Conservation (phyloP, 1,140 invertebrate genomes). For the Bilobella aurantiaca region DNA sequence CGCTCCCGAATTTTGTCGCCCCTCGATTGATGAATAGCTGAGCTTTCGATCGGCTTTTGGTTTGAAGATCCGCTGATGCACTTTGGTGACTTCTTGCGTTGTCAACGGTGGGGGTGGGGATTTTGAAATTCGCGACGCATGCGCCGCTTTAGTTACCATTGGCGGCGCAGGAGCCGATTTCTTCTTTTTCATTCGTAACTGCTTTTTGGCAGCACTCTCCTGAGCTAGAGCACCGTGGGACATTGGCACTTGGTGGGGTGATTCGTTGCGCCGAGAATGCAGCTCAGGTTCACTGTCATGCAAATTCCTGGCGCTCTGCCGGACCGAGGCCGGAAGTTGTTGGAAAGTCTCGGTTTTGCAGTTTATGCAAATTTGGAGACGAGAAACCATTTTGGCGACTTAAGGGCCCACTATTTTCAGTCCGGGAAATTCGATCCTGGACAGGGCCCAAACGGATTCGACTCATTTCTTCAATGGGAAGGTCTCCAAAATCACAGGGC, state of each 20-base stretch:
- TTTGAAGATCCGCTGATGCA: constrained; percentile 49
- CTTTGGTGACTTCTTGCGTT: background rate
- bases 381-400: background rate
- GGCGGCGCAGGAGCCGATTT: constrained; percentile 51
- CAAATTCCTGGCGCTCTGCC: constrained; percentile 1
- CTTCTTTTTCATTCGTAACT: constrained; percentile 50
- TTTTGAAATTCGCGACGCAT: background rate
- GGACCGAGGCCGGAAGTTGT: no score
- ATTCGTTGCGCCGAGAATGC: constrained; percentile 36
- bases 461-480: background rate
- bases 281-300: constrained; percentile 65
- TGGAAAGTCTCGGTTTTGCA: no score
- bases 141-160: constrained; percentile 36
- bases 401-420: background rate
- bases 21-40: background rate
- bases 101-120: background rate
- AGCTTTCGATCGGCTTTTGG: constrained; percentile 53
- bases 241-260: constrained; percentile 18
- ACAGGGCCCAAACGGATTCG: no score
- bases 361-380: background rate
- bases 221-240: background rate
- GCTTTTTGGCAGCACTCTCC: constrained; percentile 40
- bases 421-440: no score
- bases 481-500: no score
- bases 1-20: background rate